phyloP scores from a whole-genome alignment of 2,797 vertebrate genomes.

The Enteromius paludinosus region DNA sequence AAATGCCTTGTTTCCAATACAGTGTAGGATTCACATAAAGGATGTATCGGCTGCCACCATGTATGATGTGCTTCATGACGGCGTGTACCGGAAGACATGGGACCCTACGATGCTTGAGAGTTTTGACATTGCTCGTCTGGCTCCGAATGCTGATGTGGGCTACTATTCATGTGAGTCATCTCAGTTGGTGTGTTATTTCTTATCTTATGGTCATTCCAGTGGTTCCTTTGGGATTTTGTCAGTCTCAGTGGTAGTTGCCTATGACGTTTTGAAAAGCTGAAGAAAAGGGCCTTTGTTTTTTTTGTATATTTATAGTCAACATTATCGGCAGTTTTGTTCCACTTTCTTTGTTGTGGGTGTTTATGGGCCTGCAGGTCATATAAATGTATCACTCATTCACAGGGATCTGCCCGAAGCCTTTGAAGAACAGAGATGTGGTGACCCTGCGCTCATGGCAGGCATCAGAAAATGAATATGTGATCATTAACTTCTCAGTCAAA shows the following conservation, averaged over 20 bases:
- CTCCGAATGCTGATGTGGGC: slow-evolving; percentile 77
- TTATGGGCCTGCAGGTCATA: background rate
- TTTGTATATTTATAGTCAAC: slow-evolving; percentile 63
- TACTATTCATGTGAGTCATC: slow-evolving; percentile 81
- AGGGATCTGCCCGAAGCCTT: slow-evolving; percentile 80
- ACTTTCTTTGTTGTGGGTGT: background rate
- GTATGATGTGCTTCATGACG: slow-evolving; percentile 81
- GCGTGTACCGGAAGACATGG: slow-evolving; percentile 75
- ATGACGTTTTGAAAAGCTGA: background rate
- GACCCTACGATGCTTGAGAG: slow-evolving; percentile 77
- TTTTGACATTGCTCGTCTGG: slow-evolving; percentile 77
- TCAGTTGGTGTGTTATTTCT: background rate
- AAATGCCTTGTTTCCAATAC: slow-evolving; percentile 37
- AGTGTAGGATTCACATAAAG: slow-evolving; percentile 76
- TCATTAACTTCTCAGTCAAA: slow-evolving; percentile 80
- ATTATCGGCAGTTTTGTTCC: slow-evolving; percentile 28
- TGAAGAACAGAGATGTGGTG: slow-evolving; percentile 81
- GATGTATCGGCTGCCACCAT: slow-evolving; percentile 78
- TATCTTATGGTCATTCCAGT: background rate
- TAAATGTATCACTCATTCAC: background rate
- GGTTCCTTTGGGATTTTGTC: background rate
- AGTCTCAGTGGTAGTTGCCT: background rate
- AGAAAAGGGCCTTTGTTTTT: slow-evolving; percentile 23
- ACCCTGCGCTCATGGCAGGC: slow-evolving; percentile 80
- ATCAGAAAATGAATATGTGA: slow-evolving; percentile 74